Conservation (phyloP, 2,113 vertebrate genomes). For the Oncorhynchus kisutch region DNA sequence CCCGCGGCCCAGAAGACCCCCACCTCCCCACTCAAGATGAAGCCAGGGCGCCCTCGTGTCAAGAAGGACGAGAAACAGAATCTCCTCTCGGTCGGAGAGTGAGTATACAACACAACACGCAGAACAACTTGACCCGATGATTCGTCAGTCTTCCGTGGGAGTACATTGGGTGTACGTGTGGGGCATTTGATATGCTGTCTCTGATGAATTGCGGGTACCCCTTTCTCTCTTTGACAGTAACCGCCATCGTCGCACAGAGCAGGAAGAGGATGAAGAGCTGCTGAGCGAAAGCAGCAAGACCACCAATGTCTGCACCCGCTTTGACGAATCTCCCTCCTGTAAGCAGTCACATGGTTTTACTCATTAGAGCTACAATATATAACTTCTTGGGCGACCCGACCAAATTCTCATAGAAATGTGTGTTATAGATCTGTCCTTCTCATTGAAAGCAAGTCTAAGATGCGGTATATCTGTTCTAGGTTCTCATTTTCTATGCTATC, state of each 20-base stretch:
- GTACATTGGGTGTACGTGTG: neutral
- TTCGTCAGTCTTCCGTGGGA: neutral
- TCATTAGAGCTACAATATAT: too few species aligned
- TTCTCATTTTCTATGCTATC: too few species aligned
- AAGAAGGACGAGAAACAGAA: conserved; percentile 99
- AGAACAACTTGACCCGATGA: too few species aligned
- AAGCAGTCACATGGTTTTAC: conserved; percentile 48
- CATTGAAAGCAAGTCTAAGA: too few species aligned
- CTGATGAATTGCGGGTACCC: neutral
- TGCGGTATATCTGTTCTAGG: too few species aligned
- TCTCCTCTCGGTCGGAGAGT: conserved; percentile 94
- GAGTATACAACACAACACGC: conserved; percentile 65
- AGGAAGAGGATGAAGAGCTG: conserved; percentile 96
- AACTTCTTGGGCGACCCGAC: too few species aligned
- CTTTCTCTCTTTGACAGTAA: conserved; percentile 70
- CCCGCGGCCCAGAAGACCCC: conserved; percentile 98
- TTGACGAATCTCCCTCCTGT: conserved; percentile 97
- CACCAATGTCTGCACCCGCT: conserved; percentile 93
- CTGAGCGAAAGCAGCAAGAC: conserved; percentile 93
- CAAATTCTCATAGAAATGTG: too few species aligned
- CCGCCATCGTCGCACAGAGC: conserved; percentile 94
- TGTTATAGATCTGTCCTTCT: too few species aligned
- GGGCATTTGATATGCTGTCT: neutral
- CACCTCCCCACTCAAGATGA: conserved; percentile 99
- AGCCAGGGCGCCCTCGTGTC: conserved; percentile 92